A percentile compares a stretch with the other conserved stretches of the same genome.
These are phyloP conservation scores for Bombylius major DNA, from an alignment of 2,888 invertebrate genomes.

Conservation along the genomic window DNA sequence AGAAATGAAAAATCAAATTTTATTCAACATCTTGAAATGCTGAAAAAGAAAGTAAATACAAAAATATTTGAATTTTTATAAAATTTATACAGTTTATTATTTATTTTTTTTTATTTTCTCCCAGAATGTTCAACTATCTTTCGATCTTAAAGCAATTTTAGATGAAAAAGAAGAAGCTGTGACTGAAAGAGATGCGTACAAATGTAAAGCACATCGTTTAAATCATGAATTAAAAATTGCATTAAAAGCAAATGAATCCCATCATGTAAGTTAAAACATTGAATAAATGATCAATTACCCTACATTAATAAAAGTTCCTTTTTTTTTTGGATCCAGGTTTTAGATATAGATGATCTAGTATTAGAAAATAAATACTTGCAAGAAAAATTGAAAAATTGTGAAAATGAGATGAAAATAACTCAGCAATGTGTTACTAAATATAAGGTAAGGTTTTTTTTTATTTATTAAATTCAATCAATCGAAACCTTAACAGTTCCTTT, in stretches of 20 bases:
- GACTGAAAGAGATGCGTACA: slow-evolving; percentile 69
- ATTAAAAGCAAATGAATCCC: slow-evolving; percentile 36
- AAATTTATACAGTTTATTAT: no score
- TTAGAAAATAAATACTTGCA: slow-evolving; percentile 76
- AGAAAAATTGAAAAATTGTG: slow-evolving; percentile 63
- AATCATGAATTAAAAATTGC: slow-evolving; percentile 68
- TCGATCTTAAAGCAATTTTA: slow-evolving; percentile 62
- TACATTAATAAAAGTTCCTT: no score
- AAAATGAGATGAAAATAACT: slow-evolving; percentile 65
- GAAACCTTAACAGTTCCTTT: no score
- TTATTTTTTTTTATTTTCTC: slow-evolving; percentile 9
- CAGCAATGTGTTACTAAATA: slow-evolving; percentile 61
- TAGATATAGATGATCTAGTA: slow-evolving; percentile 68
- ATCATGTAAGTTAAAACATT: slow-evolving; percentile 18
- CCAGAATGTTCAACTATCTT: slow-evolving; percentile 58
- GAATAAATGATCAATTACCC: slow-evolving; percentile 16
- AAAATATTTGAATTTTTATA: not conserved
- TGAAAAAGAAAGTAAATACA: slow-evolving; percentile 26
- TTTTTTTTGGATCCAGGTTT: slow-evolving; percentile 29
- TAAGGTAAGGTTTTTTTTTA: slow-evolving; percentile 44
- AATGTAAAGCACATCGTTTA: slow-evolving; percentile 67
- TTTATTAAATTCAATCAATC: not conserved
- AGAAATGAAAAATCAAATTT: slow-evolving; percentile 31
- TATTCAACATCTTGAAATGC: slow-evolving; percentile 30
- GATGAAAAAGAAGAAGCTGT: slow-evolving; percentile 78